Evolutionary conservation across 2,888 invertebrate species (phyloP).

Genomic region (Pollenia amentaria): DNA sequence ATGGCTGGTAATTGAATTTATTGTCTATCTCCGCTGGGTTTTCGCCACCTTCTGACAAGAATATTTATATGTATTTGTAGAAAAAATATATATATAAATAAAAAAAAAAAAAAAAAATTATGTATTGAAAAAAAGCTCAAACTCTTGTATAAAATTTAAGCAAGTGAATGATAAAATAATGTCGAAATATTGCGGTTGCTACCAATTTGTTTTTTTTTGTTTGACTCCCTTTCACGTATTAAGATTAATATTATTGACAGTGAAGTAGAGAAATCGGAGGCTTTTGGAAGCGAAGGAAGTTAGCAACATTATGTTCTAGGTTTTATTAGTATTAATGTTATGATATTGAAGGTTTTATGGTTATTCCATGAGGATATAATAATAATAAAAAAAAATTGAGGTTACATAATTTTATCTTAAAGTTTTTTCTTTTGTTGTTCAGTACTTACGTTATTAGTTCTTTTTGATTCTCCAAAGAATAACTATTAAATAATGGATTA

Average conservation of each 20-base stretch:
- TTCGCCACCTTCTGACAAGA: slow-evolving; percentile 60
- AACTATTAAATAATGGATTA: slow-evolving; percentile 50
- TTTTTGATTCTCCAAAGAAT: slow-evolving; percentile 34
- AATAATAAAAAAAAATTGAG: slow-evolving; percentile 25
- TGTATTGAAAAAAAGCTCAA: background rate
- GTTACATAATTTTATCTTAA: slow-evolving; percentile 24
- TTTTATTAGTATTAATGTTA: slow-evolving; percentile 70
- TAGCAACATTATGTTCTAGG: slow-evolving; percentile 47
- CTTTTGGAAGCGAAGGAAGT: background rate
- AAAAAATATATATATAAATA: too few relatives aligned
- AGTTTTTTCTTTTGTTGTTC: background rate
- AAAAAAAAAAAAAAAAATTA: background rate
- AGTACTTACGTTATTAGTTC: background rate
- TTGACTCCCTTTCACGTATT: slow-evolving; percentile 8
- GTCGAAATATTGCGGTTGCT: slow-evolving; percentile 60
- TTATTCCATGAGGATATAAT: slow-evolving; percentile 54
- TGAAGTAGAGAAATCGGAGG: background rate
- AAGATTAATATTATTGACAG: slow-evolving; percentile 55
- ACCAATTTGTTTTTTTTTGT: background rate
- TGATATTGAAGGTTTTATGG: slow-evolving; percentile 67
- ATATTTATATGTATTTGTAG: slow-evolving; percentile 35
- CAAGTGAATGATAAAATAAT: slow-evolving; percentile 63
- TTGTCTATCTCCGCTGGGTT: slow-evolving; percentile 69
- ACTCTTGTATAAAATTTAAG: slow-evolving; percentile 43
- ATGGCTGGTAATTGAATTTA: slow-evolving; percentile 72